Evolutionary conservation across 2,113 vertebrate genomes (phyloP), one percentile per base, ranked within the genome.

Genomic region (Arizona elegans): DNA sequence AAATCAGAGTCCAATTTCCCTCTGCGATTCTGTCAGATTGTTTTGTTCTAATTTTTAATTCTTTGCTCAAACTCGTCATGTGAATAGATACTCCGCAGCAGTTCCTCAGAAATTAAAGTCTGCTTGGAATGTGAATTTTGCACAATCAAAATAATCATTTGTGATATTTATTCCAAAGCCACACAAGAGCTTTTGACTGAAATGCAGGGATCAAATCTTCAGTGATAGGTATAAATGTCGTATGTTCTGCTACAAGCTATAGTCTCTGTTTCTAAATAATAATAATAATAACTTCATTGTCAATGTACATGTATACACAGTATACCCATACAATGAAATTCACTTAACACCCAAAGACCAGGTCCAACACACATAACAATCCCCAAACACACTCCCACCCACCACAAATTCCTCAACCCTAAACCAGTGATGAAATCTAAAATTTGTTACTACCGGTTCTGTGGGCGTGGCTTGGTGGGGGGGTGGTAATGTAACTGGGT

Each of bases 41-140:
- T 92, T 81, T 88, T 56, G 33, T 75, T 38, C n/a, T 75, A n/a
- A 86, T 81, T 86, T 91, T 86, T 59, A 62, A 81, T n/a, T 89
- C 38, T 85, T 92, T 75, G 29, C 24, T 70, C 53, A 58, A 59
- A 58, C 23, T 54, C 15, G 7, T 24, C 23, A 13, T 53, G 10
- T 17, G 62, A 65, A 90, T 43, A 54, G 47, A 24, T 86, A 90
- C 38, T 86, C 56, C 5, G 1, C 15, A 38, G 47, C n/a, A 43
- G 26, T 19, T 86, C 56, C 23, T 47, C 53, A 43, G 55, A 86
- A 93, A 93, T 62, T 50, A 29, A 89, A 62, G 90, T 65, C 23
- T 59, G 75, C 5, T 29, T 54, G 52, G 92, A 56, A 75, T 23
- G 23, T 47, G 92, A 55, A 47, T 56, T 81, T 81, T 89, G 9